These are phyloP conservation scores for Lithophane socia DNA, from an alignment of 2,888 invertebrate genomes.

Conservation along the genomic window DNA sequence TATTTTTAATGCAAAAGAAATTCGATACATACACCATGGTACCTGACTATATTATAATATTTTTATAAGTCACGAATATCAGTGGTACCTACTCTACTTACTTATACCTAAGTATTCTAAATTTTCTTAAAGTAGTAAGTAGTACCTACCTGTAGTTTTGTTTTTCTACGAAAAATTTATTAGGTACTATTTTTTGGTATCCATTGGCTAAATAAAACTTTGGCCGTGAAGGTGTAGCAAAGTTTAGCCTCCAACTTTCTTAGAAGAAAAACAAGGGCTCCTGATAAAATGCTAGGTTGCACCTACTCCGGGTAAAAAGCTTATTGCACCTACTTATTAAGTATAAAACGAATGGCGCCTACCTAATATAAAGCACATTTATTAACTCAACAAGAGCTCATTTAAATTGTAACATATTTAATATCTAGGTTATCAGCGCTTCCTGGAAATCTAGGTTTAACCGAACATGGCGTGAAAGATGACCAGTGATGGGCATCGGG, in stretches of 20 bases:
- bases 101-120: no score
- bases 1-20: constrained; percentile 68
- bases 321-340: not conserved
- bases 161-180: not conserved
- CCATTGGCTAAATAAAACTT: no score
- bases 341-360: constrained; percentile 23
- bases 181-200: not conserved
- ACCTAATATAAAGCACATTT: constrained; percentile 3
- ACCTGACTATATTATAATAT: constrained; percentile 57
- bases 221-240: not conserved
- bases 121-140: not conserved
- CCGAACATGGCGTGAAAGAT: constrained; percentile 52
- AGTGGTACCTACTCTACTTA: not conserved
- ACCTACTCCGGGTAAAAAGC: not conserved
- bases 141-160: not conserved
- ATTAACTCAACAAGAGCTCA: constrained; percentile 16
- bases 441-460: constrained; percentile 59
- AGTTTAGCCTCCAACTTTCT: not conserved
- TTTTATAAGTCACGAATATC: constrained; percentile 60
- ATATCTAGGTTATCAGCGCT: constrained; percentile 58
- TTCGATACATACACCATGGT: constrained; percentile 34
- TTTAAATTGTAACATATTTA: constrained; percentile 45
- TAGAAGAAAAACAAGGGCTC: not conserved
- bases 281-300: not conserved
- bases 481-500: constrained; percentile 8